Base-by-base conservation (phyloP, 2,888 invertebrate species). In the Xylota segnis region DNA sequence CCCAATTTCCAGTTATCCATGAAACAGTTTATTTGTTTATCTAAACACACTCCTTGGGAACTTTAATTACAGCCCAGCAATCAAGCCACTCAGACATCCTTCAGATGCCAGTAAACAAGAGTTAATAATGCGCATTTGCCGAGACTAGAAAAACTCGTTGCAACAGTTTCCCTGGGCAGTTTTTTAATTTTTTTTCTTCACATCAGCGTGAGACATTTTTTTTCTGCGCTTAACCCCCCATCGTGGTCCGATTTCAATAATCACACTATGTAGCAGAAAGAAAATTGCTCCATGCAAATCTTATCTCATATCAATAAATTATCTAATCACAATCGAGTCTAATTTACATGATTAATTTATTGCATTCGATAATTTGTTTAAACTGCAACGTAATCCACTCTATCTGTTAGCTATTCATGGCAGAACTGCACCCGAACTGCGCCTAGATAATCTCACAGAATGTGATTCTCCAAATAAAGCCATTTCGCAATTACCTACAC, bases 71-170 rank as follows among this genome's bases (percentile, higher is more conserved):
- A 23, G 12, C n/a, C 10, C 29, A 37, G n/a, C 65, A 63, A 74
- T 54, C 54, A 14, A 56, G 12, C 37, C 50, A 43, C 52, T 47
- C 47, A 75, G 79, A 74, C 70, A 84, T 84, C 83, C 74, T 74
- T 83, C 78, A 63, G 47, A 50, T 45, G 12, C 10, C 47, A 63
- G 34, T 68, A 52, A 45, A 37, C 59, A 74, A 50, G 27, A 83
- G 52, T 78, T 61, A 68, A 54, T 74, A 65, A 59, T 54, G 47
- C 63, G 63, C 70, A 56, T 74, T 74, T 75, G 63, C n/a, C 27
- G 68, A n/a, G n/a, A 81, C 75, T 14, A 75, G 84, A 81, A 79
- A 84, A 84, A 84, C 84, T 54, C 43, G 81, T 81, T 81, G 65
- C 52, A 71, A 79, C 70, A 75, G 74, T 84, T 79, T 79, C 70